A percentile compares a stretch with the other conserved stretches of the same genome.
These are phyloP conservation scores for Austrofundulus limnaeus DNA, from an alignment of 2,113 vertebrate species.

Conservation along the genomic window DNA sequence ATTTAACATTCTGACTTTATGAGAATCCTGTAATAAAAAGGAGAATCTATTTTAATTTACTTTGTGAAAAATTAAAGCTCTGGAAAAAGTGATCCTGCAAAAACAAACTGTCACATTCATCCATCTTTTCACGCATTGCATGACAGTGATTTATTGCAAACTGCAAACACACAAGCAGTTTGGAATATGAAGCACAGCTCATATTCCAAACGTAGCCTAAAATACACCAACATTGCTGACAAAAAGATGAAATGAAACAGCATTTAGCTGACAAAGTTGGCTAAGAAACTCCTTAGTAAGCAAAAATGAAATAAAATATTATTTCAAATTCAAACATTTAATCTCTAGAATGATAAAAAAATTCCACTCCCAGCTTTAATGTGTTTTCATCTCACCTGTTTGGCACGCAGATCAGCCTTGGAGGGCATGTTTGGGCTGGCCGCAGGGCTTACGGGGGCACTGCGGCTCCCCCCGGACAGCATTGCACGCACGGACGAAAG, in stretches of 20 bases:
- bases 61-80: slow-evolving; percentile 19
- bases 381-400: slow-evolving; percentile 66
- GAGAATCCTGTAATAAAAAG: slow-evolving; percentile 14
- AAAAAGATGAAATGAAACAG: slow-evolving; percentile 14
- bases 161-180: slow-evolving; percentile 11
- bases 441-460: slow-evolving; percentile 65
- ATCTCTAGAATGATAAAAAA: background rate
- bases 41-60: slow-evolving; percentile 27
- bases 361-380: too few species aligned
- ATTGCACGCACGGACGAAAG: slow-evolving; percentile 56
- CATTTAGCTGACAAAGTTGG: slow-evolving; percentile 15
- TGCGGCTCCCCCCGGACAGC: slow-evolving; percentile 59
- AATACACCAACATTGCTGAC: background rate
- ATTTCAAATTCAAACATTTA: background rate
- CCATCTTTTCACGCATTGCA: slow-evolving; percentile 13
- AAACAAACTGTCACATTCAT: slow-evolving; percentile 47
- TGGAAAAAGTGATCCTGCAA: slow-evolving; percentile 33
- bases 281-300: slow-evolving; percentile 11
- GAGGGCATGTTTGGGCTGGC: slow-evolving; percentile 64
- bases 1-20: slow-evolving; percentile 16
- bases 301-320: background rate
- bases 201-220: slow-evolving; percentile 26
- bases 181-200: slow-evolving; percentile 5
- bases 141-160: slow-evolving; percentile 36
- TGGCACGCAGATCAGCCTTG: slow-evolving; percentile 59